Evolutionary conservation across 2,797 vertebrate genomes (phyloP), one percentile per base, ranked within the genome.

Genomic region (Fundulus diaphanus): DNA sequence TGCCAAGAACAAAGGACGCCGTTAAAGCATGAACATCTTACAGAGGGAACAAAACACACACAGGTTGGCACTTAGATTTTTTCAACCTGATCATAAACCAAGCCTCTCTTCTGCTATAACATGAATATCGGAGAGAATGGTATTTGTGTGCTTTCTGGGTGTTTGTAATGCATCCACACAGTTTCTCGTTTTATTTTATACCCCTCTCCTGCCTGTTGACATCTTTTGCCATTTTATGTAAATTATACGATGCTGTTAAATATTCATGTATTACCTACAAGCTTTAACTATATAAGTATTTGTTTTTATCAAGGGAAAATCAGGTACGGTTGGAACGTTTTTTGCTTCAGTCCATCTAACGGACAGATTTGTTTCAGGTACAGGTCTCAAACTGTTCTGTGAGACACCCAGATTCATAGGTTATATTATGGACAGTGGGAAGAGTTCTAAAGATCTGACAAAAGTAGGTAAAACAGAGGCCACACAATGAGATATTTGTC

Each of bases 231-330:
- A 35, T 70, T 73, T 67, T 15, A 74, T 71, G 37, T 48, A 27
- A 72, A 73, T 73, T 31, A 57, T 16, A 40, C 6, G 37, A 68
- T 49, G 65, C 77, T 77, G 29, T 31, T 86, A 31, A 88, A 85
- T 83, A 88, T 84, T 87, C 73, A 68, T 37, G 27, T 49, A 31
- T 76, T 74, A 69, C 24, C 37, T 33, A 59, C 52, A 22, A 57
- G 56, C 35, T 49, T 48, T 40, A 49, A 52, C 68, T 68, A 37
- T 7, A 29, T 15, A 31, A n/a, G 37, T 74, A 75, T 20, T 61
- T 75, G n/a, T 42, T 69, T 48, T 68, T 70, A 7, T 44, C 3
- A 31, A 8, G 44, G 13, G 3, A 15, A 9, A 15, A 46, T 2
- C 44, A 46, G 44, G 2, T 46, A 46, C 16, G 44, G 13, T 46